Evolutionary conservation across 1,140 invertebrate genomes (phyloP), one percentile per base, ranked within the genome.

Genomic region (Bombus picipes): DNA sequence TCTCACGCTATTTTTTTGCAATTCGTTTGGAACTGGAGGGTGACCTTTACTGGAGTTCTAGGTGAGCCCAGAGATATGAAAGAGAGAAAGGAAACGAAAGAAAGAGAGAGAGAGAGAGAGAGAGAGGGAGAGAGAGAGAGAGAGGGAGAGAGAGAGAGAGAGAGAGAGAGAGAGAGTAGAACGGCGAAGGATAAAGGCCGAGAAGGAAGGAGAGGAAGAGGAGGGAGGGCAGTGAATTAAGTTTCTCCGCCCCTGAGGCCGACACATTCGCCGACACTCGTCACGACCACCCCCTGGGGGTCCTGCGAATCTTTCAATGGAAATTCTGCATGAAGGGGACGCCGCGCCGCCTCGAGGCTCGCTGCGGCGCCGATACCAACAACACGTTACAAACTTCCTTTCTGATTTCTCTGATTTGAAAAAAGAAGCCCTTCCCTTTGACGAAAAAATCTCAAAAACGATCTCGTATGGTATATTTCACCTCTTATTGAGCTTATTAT

Each of bases 181-280:
- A 80, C 72, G 74, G 25, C 43, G 47, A 68, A 57, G 71, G 47
- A 86, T 53, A 78, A 41, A 82, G 72, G 37, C 22, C 32, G 41
- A 57, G 41, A 47, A 47, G 34, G 62, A 70, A 57, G 71, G 78
- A 72, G 72, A 76, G 65, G 82, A 83, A 81, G 59, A 62, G 74
- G 75, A 75, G 77, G 62, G 85, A 92, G 92, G 92, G 91, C 88
- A 88, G 88, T 86, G 91, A 92, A 92, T 91, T 90, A 88, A 88
- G 87, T 91, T 90, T 92, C 90, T 91, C 89, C 89, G 90, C 92
- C 90, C 89, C 90, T 89, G 88, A 90, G 89, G 92, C 91, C 90
- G 91, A 93, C 88, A 92, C 92, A 92, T 92, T 91, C 89, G 87
- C 81, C 84, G 88, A 90, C 87, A 82, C 85, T 90, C 88, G 88